A percentile compares a stretch with the other conserved stretches of the same genome.
These are phyloP conservation scores for Pituophis catenifer DNA, from an alignment of 2,113 vertebrate species.

Conservation along the genomic window DNA sequence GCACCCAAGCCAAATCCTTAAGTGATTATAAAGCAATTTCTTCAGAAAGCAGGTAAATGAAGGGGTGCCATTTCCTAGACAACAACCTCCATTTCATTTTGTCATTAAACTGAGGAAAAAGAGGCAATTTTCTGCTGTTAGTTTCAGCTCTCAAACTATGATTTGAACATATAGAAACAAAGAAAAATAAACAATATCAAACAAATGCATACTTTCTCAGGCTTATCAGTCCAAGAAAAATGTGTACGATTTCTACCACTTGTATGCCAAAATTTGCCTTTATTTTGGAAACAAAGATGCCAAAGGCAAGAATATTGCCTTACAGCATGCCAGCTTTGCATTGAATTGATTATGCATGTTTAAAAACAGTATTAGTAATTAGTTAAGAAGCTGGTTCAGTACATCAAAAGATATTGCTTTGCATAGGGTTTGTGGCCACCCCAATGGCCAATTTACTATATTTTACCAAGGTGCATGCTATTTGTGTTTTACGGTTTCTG, in stretches of 20 bases:
- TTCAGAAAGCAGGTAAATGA: background rate
- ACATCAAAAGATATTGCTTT: background rate
- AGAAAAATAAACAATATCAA: background rate
- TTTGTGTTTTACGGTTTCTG: background rate
- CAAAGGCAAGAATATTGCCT: background rate
- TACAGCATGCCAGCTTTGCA: background rate
- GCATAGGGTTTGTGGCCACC: background rate
- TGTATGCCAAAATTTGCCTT: background rate
- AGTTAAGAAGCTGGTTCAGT: background rate
- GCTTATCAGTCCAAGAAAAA: background rate
- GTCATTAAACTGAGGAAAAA: background rate
- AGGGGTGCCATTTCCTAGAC: background rate
- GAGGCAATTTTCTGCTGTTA: background rate
- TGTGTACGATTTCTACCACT: background rate
- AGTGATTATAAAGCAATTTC: background rate
- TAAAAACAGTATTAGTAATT: background rate
- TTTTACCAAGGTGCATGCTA: background rate
- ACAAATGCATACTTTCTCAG: background rate
- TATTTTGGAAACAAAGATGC: background rate
- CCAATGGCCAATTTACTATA: background rate
- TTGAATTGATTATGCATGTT: background rate
- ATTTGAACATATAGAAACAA: background rate
- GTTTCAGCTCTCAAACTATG: background rate
- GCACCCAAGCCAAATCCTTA: background rate
- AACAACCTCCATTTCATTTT: background rate